These are phyloP conservation scores for Leptinotarsa haldemani DNA, from an alignment of 2,888 invertebrate genomes.

Conservation along the genomic window DNA sequence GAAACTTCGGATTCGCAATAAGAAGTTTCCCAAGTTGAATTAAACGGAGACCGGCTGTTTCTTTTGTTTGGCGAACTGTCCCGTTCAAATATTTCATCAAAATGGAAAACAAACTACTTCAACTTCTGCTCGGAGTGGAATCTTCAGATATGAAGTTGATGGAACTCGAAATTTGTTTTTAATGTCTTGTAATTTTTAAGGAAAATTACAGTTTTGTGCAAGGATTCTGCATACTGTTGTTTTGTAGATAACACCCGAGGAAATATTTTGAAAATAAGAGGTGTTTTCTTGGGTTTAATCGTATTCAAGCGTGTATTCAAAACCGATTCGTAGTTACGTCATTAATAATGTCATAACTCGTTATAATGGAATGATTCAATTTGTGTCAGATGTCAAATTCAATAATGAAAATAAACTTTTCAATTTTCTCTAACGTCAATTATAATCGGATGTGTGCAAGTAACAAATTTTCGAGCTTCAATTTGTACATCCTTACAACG, in stretches of 20 bases:
- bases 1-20: constrained; percentile 4
- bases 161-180: constrained; percentile 7
- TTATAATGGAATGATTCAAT: no score
- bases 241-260: background rate
- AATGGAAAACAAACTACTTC: constrained; percentile 7
- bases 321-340: no score
- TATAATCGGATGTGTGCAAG: no score
- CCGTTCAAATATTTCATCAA: constrained; percentile 10
- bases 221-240: background rate
- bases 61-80: constrained; percentile 1
- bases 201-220: background rate
- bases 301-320: no score
- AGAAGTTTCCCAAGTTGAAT: constrained; percentile 3
- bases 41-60: constrained; percentile 8
- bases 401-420: no score
- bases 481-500: no score
- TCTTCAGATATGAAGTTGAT: background rate
- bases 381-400: no score
- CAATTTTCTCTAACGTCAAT: no score
- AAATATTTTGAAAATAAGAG: background rate
- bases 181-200: background rate
- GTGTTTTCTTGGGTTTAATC: no score
- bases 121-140: background rate
- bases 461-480: no score
- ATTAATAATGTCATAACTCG: no score